phyloP scores from a whole-genome alignment of 1,140 invertebrate genomes.

The Trichonephila inaurata region DNA sequence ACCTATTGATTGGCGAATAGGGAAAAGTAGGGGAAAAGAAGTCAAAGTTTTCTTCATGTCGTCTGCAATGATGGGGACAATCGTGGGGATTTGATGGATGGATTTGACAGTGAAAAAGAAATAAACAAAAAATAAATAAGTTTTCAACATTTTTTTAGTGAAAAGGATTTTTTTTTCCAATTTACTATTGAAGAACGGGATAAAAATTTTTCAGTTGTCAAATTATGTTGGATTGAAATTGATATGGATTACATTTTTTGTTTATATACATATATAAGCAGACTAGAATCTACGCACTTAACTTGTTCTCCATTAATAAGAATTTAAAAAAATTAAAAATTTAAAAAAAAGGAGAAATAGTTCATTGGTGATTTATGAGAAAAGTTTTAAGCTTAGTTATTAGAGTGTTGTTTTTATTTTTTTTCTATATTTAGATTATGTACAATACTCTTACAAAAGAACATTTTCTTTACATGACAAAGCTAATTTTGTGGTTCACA shows the following conservation, averaged over 20 bases:
- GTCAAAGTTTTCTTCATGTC: background rate
- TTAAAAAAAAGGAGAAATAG: no score
- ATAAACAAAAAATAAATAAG: background rate
- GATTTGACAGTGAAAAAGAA: slow-evolving; percentile 6
- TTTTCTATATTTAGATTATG: no score
- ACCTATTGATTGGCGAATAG: slow-evolving; percentile 40
- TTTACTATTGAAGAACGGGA: background rate
- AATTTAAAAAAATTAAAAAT: no score
- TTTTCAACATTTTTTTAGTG: background rate
- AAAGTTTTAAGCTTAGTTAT: no score
- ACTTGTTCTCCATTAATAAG: no score
- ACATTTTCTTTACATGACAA: no score
- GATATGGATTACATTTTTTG: background rate
- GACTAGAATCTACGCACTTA: no score
- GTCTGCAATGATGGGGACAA: background rate
- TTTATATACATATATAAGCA: no score
- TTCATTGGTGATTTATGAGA: no score
- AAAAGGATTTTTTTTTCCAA: background rate
- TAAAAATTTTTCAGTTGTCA: background rate
- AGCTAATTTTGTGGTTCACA: no score
- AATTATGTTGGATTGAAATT: background rate
- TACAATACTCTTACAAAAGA: no score
- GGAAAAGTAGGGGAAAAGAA: background rate
- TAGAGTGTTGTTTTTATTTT: no score
- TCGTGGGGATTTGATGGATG: slow-evolving; percentile 23